Evolutionary conservation across 2,888 invertebrate species (phyloP), one percentile per base, ranked within the genome.

Genomic region (Papilio demoleus): DNA sequence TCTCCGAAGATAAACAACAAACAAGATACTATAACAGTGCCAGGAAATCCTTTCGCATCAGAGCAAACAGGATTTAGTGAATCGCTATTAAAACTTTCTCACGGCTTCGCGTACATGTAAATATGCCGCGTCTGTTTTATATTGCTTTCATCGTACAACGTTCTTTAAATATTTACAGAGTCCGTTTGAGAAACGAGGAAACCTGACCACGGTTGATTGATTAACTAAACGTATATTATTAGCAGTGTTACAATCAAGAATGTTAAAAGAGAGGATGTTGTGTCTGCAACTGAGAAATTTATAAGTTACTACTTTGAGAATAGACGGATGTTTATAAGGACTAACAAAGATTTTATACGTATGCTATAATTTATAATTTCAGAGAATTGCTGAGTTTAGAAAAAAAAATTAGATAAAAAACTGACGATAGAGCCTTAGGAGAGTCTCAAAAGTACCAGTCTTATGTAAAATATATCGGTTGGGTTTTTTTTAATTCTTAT

Each of bases 21-120:
- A 66, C 34, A 65, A 65, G 22, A 65, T 45, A 19, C 34, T 36
- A 2, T 9, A 61, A 27, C 27, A 22, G 40, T 22, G 50, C 27
- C 42, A 19, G 34, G 53, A 56, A 63, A 64, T 64, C 63, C 58
- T 27, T 63, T 38, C 8, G 63, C 63, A 50, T 64, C 59, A n/a
- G 59, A 79, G 77, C 78, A 84, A 83, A 84, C 81, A 81, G 79
- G 77, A 81, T 84, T 79, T 77, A 78, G 72, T 74, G 79, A 82
- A 85, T 84, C 82, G 80, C 78, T 80, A 82, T 83, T 80, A 80
- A 80, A 85, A 87, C 81, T 87, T 87, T 88, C 87, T 83, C 87
- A 86, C 85, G 85, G 76, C 79, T 74, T 75, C 75, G 62, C 74
- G 72, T 71, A 74, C 76, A 77, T 75, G 78, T 83, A 81, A 84